Evolutionary conservation across 2,113 vertebrate species (phyloP).

Genomic region (Otocyon megalotis): DNA sequence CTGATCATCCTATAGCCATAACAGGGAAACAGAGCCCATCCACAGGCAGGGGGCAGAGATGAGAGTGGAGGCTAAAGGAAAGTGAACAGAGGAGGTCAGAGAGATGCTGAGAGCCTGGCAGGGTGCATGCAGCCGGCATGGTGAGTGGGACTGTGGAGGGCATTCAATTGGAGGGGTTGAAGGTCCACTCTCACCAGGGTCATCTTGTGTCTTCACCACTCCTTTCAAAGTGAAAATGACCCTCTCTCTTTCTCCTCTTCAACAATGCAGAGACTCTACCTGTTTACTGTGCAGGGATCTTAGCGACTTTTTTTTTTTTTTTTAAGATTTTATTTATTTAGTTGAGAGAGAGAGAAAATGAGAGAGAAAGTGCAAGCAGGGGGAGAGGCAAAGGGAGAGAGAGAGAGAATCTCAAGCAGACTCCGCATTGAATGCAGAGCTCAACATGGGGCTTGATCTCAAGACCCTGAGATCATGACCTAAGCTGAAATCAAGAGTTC

Average conservation of each 20-base stretch:
- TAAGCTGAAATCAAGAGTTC: too few relatives aligned
- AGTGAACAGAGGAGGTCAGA: background rate
- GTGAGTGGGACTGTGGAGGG: background rate
- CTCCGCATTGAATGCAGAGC: too few relatives aligned
- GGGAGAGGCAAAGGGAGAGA: too few relatives aligned
- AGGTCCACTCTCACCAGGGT: background rate
- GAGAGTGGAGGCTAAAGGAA: background rate
- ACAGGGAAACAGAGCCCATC: background rate
- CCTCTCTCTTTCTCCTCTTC: background rate
- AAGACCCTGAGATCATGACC: too few relatives aligned
- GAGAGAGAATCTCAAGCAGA: too few relatives aligned
- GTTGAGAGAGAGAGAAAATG: too few relatives aligned
- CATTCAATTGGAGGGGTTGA: background rate
- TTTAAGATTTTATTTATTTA: too few relatives aligned
- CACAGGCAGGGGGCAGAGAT: accelerated
- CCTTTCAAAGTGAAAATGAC: background rate
- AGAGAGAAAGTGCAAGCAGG: too few relatives aligned
- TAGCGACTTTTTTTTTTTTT: background rate
- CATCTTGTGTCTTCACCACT: background rate
- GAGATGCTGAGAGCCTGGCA: background rate
- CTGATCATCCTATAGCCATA: background rate
- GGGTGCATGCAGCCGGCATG: background rate
- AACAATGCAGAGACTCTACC: background rate
- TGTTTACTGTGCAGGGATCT: background rate
- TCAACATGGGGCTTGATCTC: too few relatives aligned